Percentiles rank a stretch among this genome's conserved stretches.
Conservation (phyloP, 2,888 invertebrate species). For the Digitonthophagus gazella region DNA sequence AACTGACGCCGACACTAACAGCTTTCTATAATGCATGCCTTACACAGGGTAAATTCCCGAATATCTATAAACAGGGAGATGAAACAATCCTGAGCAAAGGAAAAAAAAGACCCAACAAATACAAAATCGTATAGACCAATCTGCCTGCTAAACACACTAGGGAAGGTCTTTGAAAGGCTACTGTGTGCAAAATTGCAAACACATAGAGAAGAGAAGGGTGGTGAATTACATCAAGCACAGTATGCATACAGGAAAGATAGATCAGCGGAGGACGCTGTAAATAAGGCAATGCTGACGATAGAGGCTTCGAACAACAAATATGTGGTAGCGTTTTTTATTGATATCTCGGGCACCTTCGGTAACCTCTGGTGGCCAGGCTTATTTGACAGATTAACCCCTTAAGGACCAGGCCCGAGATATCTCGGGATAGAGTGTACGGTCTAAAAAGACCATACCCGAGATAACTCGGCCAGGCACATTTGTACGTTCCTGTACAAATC, state of each 20-base stretch:
- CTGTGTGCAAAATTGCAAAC: constrained; percentile 9
- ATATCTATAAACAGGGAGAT: too few species aligned
- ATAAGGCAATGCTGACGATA: not conserved
- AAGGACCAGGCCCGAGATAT: too few species aligned
- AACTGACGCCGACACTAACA: constrained; percentile 5
- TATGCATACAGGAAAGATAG: constrained; percentile 18
- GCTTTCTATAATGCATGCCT: constrained; percentile 28
- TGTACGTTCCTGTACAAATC: too few species aligned
- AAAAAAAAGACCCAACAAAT: too few species aligned
- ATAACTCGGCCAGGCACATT: too few species aligned
- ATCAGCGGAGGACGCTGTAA: constrained; percentile 20
- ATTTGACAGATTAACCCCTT: not conserved
- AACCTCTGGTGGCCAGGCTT: constrained; percentile 28
- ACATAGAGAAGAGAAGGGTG: not conserved
- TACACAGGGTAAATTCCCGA: constrained; percentile 18
- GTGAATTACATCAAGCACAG: constrained; percentile 6
- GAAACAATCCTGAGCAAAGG: too few species aligned
- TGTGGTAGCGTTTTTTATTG: constrained; percentile 15
- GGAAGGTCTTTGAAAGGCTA: constrained; percentile 9
- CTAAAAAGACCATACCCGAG: too few species aligned
- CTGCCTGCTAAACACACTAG: too few species aligned
- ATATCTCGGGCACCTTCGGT: constrained; percentile 27
- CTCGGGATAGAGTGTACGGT: too few species aligned
- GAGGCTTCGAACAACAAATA: constrained; percentile 11
- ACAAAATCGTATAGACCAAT: too few species aligned